Evolutionary conservation across 1,140 invertebrate species (phyloP).

Genomic region (Heliconius melpomene): DNA sequence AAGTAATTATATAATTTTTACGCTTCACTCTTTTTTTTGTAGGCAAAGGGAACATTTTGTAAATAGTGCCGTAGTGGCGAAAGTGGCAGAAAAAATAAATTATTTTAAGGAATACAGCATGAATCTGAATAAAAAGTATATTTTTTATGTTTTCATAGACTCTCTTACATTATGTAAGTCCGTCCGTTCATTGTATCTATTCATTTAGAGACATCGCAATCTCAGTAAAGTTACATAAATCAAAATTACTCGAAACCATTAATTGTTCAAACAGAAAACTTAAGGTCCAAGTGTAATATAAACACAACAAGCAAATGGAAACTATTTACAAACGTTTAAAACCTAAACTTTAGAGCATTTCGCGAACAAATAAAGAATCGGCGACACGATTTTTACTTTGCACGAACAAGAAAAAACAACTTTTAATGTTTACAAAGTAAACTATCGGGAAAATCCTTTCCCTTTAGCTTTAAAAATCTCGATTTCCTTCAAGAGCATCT

Average conservation of each 20-base stretch:
- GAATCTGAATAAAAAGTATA: no score
- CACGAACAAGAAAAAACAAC: slow-evolving; percentile 41
- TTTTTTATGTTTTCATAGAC: no score
- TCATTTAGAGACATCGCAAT: neutral
- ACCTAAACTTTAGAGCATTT: slow-evolving; percentile 43
- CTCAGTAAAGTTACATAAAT: neutral
- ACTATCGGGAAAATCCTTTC: neutral
- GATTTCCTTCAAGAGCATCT: neutral
- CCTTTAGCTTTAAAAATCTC: neutral
- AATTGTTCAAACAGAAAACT: slow-evolving; percentile 7
- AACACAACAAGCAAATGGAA: slow-evolving; percentile 39
- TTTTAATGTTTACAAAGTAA: slow-evolving; percentile 4
- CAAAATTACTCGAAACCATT: neutral
- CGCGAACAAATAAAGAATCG: slow-evolving; percentile 62
- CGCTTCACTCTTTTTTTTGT: neutral
- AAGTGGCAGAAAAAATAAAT: no score
- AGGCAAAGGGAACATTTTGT: no score
- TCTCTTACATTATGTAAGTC: no score
- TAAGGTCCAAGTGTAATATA: slow-evolving; percentile 23
- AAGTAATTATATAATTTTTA: neutral
- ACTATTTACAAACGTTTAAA: slow-evolving; percentile 43
- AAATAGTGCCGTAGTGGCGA: no score
- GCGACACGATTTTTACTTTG: slow-evolving; percentile 50
- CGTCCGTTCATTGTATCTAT: no score
- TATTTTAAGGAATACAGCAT: no score